Conservation (phyloP, 2,797 vertebrate genomes). For the Lagodon rhomboides region DNA sequence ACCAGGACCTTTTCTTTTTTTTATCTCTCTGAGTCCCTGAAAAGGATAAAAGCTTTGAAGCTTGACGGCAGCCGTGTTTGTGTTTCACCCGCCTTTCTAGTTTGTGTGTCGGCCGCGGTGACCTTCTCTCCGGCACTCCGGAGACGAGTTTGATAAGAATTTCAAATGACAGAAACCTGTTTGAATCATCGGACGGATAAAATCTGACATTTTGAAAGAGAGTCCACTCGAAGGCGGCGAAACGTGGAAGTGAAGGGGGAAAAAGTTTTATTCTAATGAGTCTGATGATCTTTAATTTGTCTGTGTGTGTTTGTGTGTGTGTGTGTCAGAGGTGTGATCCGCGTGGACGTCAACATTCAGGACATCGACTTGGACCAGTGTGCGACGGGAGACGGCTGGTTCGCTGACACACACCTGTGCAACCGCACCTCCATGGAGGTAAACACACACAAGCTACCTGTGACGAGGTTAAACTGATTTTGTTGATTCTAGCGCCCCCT, state of each 20-base stretch:
- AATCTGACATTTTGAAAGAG: slow-evolving; percentile 43
- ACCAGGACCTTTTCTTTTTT: neutral
- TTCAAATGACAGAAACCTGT: neutral
- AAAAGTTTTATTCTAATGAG: slow-evolving; percentile 6
- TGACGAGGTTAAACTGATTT: too few species aligned
- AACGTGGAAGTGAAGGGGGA: neutral
- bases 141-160: slow-evolving; percentile 16
- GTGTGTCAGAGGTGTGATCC: slow-evolving; percentile 90
- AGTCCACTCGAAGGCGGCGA: slow-evolving; percentile 16
- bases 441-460: slow-evolving; percentile 34
- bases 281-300: slow-evolving; percentile 16
- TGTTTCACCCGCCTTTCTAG: neutral
- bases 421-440: slow-evolving; percentile 97
- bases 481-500: neutral
- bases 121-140: slow-evolving; percentile 22
- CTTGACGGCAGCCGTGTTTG: neutral
- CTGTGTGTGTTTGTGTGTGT: slow-evolving; percentile 34
- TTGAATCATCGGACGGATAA: slow-evolving; percentile 25
- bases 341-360: slow-evolving; percentile 92
- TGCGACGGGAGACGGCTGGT: slow-evolving; percentile 88
- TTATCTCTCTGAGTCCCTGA: neutral
- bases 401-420: slow-evolving; percentile 92
- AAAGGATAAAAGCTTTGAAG: neutral
- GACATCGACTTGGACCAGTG: slow-evolving; percentile 92
- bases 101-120: neutral